A percentile compares a stretch with the other conserved stretches of the same genome.
Conservation (phyloP, 2,113 vertebrate species). For the Pedionomus torquatus region DNA sequence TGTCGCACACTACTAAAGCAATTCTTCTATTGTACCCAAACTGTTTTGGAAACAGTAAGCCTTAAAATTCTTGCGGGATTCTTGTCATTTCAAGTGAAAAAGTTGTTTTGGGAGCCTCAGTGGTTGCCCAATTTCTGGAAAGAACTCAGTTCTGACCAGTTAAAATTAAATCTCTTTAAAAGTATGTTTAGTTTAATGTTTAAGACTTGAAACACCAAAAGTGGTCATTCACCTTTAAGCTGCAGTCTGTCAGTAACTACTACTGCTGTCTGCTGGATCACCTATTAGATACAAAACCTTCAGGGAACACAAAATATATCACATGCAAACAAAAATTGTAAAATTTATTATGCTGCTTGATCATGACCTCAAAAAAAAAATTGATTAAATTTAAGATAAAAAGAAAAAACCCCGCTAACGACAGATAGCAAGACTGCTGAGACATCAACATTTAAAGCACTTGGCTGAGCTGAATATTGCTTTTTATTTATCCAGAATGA, state of each 20-base stretch:
- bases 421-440: conserved; percentile 13
- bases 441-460: conserved; percentile 16
- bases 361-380: conserved; percentile 1
- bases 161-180: background rate
- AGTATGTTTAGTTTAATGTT: background rate
- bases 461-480: background rate
- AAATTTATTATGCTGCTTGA: conserved; percentile 42
- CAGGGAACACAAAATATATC: background rate
- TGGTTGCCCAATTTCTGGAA: background rate
- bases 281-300: background rate
- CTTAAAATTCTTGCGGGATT: background rate
- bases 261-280: background rate
- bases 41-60: background rate
- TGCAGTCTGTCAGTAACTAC: background rate
- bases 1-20: background rate
- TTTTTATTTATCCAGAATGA: conserved; percentile 3
- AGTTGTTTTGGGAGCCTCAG: background rate
- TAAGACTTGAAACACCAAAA: background rate
- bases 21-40: background rate
- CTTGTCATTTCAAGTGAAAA: background rate
- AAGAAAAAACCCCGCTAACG: background rate
- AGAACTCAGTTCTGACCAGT: background rate
- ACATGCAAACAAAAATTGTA: background rate
- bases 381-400: conserved; percentile 31
- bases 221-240: background rate